Conservation (phyloP, 2,797 vertebrate species). For the Alectoris magna region DNA sequence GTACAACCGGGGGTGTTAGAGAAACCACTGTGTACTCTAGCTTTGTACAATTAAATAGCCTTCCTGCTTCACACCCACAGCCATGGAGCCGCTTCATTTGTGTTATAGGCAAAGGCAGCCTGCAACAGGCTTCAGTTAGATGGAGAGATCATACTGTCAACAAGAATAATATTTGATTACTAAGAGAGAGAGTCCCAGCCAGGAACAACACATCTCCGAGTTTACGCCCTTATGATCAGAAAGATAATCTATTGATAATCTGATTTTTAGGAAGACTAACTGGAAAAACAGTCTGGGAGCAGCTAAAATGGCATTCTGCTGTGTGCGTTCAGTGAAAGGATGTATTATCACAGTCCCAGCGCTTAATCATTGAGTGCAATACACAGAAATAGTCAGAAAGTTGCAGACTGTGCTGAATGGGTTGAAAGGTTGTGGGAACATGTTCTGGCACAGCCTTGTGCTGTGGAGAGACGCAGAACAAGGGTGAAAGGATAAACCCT, state of each 20-base stretch:
- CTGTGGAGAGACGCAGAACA: background rate
- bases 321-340: conserved; percentile 12
- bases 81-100: conserved; percentile 7
- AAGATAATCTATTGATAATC: conserved; percentile 29
- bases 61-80: background rate
- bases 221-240: background rate
- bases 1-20: background rate
- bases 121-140: background rate
- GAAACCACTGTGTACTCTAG: background rate
- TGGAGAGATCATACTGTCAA: conserved; percentile 4
- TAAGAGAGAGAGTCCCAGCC: background rate
- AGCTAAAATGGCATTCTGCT: conserved; percentile 22
- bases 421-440: conserved; percentile 71
- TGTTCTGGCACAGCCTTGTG: conserved; percentile 44
- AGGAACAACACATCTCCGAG: background rate
- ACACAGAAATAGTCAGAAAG: conserved; percentile 55
- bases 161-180: conserved; percentile 19
- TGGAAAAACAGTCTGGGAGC: background rate
- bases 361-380: conserved; percentile 44
- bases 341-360: conserved; percentile 19
- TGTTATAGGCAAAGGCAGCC: background rate
- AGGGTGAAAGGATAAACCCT: conserved; percentile 19
- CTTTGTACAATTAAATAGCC: background rate
- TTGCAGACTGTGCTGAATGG: conserved; percentile 40
- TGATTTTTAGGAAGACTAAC: background rate